phyloP scores from a whole-genome alignment of 2,888 invertebrate species.

The Stenurella melanura region DNA sequence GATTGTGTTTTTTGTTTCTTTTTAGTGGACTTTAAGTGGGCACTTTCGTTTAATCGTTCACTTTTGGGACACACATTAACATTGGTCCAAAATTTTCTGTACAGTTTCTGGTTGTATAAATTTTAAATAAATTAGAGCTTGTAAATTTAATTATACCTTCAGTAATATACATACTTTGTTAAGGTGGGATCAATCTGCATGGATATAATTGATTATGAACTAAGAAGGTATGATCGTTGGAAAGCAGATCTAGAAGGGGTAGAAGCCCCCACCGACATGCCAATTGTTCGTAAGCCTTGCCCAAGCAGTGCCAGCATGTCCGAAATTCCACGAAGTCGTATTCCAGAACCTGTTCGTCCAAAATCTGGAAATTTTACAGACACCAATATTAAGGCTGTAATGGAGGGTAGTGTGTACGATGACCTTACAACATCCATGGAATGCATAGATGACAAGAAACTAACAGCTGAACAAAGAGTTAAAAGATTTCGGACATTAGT shows the following conservation, averaged over 20 bases:
- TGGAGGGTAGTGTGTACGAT: slow-evolving; percentile 83
- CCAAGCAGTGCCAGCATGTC: slow-evolving; percentile 74
- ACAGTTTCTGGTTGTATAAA: neutral
- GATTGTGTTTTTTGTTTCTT: too few species aligned
- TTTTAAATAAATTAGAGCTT: neutral
- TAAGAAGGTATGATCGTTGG: slow-evolving; percentile 96
- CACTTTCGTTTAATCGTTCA: too few species aligned
- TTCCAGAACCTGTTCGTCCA: slow-evolving; percentile 85
- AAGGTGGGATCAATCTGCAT: slow-evolving; percentile 96
- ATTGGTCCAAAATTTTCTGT: too few species aligned
- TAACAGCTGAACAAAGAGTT: slow-evolving; percentile 73
- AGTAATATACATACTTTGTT: neutral
- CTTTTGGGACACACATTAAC: too few species aligned
- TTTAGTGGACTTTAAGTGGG: too few species aligned
- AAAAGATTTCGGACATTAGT: slow-evolving; percentile 90
- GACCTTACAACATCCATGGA: slow-evolving; percentile 72
- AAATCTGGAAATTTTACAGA: slow-evolving; percentile 82
- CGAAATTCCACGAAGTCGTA: slow-evolving; percentile 79
- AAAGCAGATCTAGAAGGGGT: slow-evolving; percentile 82
- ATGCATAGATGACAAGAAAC: slow-evolving; percentile 70
- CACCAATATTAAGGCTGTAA: slow-evolving; percentile 76
- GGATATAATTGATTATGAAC: slow-evolving; percentile 96
- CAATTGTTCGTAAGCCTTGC: slow-evolving; percentile 68
- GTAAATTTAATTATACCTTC: too few species aligned
- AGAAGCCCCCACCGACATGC: slow-evolving; percentile 71